Percentiles rank a stretch among this genome's conserved stretches.
Evolutionary conservation across 2,113 vertebrate genomes (phyloP).

Genomic region (Halcyon senegalensis): DNA sequence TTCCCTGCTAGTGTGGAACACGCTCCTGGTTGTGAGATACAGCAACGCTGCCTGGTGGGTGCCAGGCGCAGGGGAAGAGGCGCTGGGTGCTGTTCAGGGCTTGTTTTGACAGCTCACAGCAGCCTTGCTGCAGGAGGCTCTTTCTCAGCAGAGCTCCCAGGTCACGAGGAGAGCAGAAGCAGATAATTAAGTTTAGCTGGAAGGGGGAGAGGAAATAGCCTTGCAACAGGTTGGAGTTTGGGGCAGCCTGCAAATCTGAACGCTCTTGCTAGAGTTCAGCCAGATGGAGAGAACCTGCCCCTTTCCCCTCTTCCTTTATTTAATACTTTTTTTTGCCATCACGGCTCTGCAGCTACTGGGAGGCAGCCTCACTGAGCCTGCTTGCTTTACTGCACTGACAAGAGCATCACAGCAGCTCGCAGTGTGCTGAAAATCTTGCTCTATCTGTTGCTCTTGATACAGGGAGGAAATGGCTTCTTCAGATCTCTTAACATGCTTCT

Average conservation of each 20-base stretch:
- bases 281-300: slow-evolving; percentile 30
- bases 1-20: background rate
- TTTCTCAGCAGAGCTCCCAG: background rate
- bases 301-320: background rate
- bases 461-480: background rate
- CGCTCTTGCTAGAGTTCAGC: slow-evolving; percentile 32
- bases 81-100: background rate
- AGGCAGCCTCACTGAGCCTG: slow-evolving; percentile 2
- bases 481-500: background rate
- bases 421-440: background rate
- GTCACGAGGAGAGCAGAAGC: background rate
- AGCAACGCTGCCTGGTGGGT: background rate
- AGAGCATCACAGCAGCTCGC: background rate
- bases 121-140: slow-evolving; percentile 20
- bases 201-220: slow-evolving; percentile 25
- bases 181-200: slow-evolving; percentile 47
- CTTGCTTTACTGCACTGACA: background rate
- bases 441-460: slow-evolving; percentile 11
- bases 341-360: slow-evolving; percentile 7
- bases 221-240: slow-evolving; percentile 61
- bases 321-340: background rate
- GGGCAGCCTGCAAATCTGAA: slow-evolving; percentile 36
- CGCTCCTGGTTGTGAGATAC: background rate
- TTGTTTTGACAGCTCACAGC: background rate
- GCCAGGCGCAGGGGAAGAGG: background rate